phyloP scores from a whole-genome alignment of 2,797 vertebrate species.

The Paguma larvata region DNA sequence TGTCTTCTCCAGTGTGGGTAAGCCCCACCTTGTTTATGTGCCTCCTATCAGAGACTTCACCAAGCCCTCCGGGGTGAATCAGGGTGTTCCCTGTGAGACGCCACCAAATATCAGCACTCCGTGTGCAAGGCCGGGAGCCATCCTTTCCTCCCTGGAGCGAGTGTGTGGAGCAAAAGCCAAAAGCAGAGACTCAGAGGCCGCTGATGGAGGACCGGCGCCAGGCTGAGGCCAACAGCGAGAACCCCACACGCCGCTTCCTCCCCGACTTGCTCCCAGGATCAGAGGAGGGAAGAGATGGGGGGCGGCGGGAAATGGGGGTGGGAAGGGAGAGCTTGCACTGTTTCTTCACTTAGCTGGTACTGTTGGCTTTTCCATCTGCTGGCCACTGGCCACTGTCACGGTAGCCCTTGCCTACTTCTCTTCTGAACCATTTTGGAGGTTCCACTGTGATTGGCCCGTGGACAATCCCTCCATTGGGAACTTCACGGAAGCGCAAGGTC shows the following conservation, averaged over 20 bases:
- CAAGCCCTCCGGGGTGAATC: neutral
- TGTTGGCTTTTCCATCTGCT: neutral
- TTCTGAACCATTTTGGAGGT: neutral
- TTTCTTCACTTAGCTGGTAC: neutral
- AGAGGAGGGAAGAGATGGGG: neutral
- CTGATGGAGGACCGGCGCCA: accelerated
- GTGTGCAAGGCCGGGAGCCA: neutral
- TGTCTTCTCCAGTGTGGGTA: neutral
- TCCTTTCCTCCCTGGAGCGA: neutral
- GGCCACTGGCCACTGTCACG: accelerated
- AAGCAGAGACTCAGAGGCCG: neutral
- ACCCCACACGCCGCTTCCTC: neutral
- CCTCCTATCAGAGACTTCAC: neutral
- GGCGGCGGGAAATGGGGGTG: accelerated
- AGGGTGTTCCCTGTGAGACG: neutral
- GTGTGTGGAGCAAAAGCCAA: neutral
- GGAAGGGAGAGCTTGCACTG: neutral
- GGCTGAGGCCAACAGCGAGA: neutral
- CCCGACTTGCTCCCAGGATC: neutral
- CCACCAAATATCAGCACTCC: neutral
- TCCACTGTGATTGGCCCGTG: neutral
- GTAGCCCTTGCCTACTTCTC: neutral
- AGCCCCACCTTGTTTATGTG: neutral
- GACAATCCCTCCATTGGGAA: neutral
- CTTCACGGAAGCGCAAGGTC: neutral